Conservation (phyloP, 2,797 vertebrate species). For the Epinephelus coioides region DNA sequence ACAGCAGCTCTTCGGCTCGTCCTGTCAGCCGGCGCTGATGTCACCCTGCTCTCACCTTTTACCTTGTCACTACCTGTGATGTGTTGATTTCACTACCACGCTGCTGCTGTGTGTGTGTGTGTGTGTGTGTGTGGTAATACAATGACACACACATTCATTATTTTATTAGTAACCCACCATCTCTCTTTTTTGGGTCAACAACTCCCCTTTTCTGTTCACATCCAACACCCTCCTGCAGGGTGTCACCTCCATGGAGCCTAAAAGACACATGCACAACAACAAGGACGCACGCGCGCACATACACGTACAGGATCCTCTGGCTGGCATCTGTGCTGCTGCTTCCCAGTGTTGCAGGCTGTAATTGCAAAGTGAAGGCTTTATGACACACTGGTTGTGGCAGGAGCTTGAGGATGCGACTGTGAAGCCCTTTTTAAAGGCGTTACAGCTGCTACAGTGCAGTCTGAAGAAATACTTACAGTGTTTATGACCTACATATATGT, state of each 20-base stretch:
- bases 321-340: conserved; percentile 51
- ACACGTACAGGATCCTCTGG: conserved; percentile 35
- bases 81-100: conserved; percentile 50
- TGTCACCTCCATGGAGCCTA: conserved; percentile 12
- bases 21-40: conserved; percentile 36
- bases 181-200: conserved; percentile 17
- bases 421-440: conserved; percentile 48
- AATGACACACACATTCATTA: conserved; percentile 23
- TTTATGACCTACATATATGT: conserved; percentile 25
- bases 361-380: conserved; percentile 67
- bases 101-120: conserved; percentile 14
- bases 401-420: conserved; percentile 43
- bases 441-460: conserved; percentile 25
- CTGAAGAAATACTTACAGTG: background rate
- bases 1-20: conserved; percentile 33
- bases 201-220: conserved; percentile 47
- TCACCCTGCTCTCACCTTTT: conserved; percentile 59
- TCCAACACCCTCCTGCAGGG: conserved; percentile 2
- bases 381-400: conserved; percentile 51
- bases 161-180: conserved; percentile 32
- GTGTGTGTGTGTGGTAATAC: conserved; percentile 3
- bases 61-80: conserved; percentile 58
- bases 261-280: conserved; percentile 10
- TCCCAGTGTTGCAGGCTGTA: conserved; percentile 42
- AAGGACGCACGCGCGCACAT: conserved; percentile 1